Percentiles rank a stretch among this genome's conserved stretches.
These are phyloP conservation scores for Saccopteryx bilineata DNA, from an alignment of 2,113 vertebrate species.

Conservation along the genomic window DNA sequence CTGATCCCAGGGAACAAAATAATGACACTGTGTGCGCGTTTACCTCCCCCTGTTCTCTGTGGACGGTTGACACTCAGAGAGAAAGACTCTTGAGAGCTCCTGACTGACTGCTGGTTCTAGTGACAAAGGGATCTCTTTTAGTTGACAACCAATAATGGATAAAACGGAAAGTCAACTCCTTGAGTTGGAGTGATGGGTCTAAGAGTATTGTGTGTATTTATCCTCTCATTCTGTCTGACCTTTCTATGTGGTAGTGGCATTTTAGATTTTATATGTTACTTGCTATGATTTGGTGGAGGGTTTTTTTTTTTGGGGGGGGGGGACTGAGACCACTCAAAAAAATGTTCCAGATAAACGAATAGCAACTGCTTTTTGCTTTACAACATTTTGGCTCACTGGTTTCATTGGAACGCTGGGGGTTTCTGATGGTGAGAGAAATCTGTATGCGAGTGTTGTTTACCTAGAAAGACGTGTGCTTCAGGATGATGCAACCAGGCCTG, in stretches of 20 bases:
- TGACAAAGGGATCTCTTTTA: background rate
- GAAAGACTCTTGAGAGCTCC: background rate
- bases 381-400: background rate
- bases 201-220: background rate
- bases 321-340: too few species aligned
- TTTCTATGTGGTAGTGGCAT: background rate
- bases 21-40: background rate
- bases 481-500: slow-evolving; percentile 41
- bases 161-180: background rate
- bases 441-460: background rate
- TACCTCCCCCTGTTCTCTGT: background rate
- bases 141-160: background rate
- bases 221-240: background rate
- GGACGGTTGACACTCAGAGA: background rate
- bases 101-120: background rate
- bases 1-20: background rate
- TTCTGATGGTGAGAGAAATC: background rate
- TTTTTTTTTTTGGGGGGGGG: background rate
- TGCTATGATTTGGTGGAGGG: background rate
- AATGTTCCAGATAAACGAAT: background rate
- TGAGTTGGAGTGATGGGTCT: background rate
- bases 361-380: background rate
- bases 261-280: background rate
- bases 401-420: background rate
- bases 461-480: slow-evolving; percentile 29